Conservation (phyloP, 2,888 invertebrate genomes). For the Hyles lineata region DNA sequence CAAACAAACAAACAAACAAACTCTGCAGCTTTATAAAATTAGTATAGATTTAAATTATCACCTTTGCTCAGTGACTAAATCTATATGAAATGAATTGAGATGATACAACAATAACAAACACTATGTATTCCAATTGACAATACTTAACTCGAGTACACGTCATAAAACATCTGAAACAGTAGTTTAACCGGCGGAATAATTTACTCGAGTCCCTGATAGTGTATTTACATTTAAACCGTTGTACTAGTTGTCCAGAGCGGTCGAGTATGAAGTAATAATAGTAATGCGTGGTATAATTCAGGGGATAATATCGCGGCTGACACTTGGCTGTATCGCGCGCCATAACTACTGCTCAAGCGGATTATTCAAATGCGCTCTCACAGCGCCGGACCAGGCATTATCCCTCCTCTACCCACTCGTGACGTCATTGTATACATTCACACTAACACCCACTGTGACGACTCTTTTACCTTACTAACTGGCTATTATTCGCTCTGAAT, state of each 20-base stretch:
- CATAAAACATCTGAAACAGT: too few relatives aligned
- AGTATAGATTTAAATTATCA: too few relatives aligned
- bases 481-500: background rate
- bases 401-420: background rate
- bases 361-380: background rate
- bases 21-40: too few relatives aligned
- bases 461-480: background rate
- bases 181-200: too few relatives aligned
- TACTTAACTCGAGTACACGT: too few relatives aligned
- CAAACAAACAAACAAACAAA: too few relatives aligned
- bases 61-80: too few relatives aligned
- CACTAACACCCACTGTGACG: background rate
- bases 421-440: background rate
- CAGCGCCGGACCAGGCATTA: constrained; percentile 1
- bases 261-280: constrained; percentile 1
- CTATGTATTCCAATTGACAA: too few relatives aligned
- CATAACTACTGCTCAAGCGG: background rate
- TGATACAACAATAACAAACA: too few relatives aligned
- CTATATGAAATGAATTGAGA: too few relatives aligned
- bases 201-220: too few relatives aligned
- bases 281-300: constrained; percentile 7
- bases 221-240: too few relatives aligned
- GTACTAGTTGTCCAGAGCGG: background rate
- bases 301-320: background rate
- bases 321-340: constrained; percentile 4